These are phyloP conservation scores for Cyclophora punctaria DNA, from an alignment of 2,888 invertebrate species.

Conservation along the genomic window DNA sequence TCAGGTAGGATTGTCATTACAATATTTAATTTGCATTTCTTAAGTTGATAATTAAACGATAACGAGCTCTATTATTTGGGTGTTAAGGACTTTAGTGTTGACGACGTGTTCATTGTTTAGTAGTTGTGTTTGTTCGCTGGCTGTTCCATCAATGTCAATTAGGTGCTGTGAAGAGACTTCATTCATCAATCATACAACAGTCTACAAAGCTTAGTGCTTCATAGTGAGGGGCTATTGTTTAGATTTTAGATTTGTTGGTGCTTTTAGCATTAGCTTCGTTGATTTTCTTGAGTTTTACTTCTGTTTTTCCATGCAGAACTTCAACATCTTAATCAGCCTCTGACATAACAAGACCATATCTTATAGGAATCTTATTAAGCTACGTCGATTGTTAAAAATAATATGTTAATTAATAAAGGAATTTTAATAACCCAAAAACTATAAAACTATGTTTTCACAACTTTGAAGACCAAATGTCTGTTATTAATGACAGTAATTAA, in stretches of 20 bases:
- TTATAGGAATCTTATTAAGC: too few relatives aligned
- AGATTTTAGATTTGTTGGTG: conserved; percentile 35
- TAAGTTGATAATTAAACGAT: conserved; percentile 16
- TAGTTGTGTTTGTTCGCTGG: conserved; percentile 34
- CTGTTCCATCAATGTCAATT: conserved; percentile 75
- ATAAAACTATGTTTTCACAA: too few relatives aligned
- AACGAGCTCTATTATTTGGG: conserved; percentile 23
- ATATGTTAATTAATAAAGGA: too few relatives aligned
- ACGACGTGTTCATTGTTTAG: conserved; percentile 24
- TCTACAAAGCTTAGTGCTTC: conserved; percentile 32
- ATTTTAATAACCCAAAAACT: too few relatives aligned
- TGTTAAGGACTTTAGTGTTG: conserved; percentile 20
- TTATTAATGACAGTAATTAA: too few relatives aligned
- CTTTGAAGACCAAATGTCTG: too few relatives aligned
- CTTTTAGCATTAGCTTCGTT: too few relatives aligned
- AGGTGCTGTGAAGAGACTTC: conserved; percentile 62
- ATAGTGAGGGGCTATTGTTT: conserved; percentile 57
- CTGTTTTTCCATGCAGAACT: not conserved
- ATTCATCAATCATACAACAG: conserved; percentile 66
- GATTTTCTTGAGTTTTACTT: conserved; percentile 13
- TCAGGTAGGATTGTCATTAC: conserved; percentile 34
- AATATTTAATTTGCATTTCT: conserved; percentile 3
- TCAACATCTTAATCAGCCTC: too few relatives aligned
- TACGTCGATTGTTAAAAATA: too few relatives aligned
- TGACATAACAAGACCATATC: too few relatives aligned